A percentile compares a stretch with the other conserved stretches of the same genome.
Conservation (phyloP, 2,797 vertebrate genomes). For the Lithobates sylvaticus region DNA sequence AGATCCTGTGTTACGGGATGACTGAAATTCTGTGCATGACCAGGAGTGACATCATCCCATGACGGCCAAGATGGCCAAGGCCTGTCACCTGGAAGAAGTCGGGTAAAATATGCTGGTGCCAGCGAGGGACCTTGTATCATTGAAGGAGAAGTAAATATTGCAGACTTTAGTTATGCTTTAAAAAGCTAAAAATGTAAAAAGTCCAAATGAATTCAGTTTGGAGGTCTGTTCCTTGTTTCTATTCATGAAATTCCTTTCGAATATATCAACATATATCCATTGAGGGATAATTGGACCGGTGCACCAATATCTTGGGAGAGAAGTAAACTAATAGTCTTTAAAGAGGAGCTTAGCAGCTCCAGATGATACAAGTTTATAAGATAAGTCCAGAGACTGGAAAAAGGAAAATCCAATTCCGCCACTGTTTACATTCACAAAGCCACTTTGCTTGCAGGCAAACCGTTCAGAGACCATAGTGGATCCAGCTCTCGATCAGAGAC, state of each 20-base stretch:
- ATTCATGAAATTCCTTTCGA: slow-evolving; percentile 31
- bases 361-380: slow-evolving; percentile 27
- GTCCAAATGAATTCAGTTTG: background rate
- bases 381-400: slow-evolving; percentile 33
- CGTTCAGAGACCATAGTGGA: background rate
- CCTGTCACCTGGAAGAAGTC: too few relatives aligned
- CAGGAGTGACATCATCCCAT: too few relatives aligned
- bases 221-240: slow-evolving; percentile 21
- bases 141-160: too few relatives aligned
- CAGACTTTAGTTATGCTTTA: background rate
- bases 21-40: too few relatives aligned
- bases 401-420: slow-evolving; percentile 41
- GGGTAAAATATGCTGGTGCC: too few relatives aligned
- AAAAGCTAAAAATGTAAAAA: background rate
- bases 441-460: slow-evolving; percentile 20
- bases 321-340: slow-evolving; percentile 23
- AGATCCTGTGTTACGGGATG: too few relatives aligned
- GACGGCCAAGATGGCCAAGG: too few relatives aligned
- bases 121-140: too few relatives aligned
- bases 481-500: background rate
- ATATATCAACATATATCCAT: slow-evolving; percentile 23
- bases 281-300: slow-evolving; percentile 37
- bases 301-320: slow-evolving; percentile 25
- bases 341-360: slow-evolving; percentile 24
- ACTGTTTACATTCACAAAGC: slow-evolving; percentile 42